A percentile compares a stretch with the other conserved stretches of the same genome.
These are phyloP conservation scores for Pteria penguin DNA, from an alignment of 2,888 invertebrate genomes.

Conservation along the genomic window DNA sequence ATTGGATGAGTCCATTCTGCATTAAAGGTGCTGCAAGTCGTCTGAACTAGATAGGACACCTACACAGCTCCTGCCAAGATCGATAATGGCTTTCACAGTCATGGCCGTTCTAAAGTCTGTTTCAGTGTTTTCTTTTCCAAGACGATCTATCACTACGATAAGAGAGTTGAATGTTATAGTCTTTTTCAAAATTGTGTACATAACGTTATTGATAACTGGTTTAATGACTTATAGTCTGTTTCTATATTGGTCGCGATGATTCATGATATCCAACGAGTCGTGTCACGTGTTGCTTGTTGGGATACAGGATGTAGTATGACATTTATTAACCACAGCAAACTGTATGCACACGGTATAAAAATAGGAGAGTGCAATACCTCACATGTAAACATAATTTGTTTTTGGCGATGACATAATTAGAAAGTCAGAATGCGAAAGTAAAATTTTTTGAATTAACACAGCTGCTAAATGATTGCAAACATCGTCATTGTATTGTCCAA, in stretches of 20 bases:
- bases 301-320: too few relatives aligned
- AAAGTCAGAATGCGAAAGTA: too few relatives aligned
- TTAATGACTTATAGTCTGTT: slow-evolving; percentile 21
- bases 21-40: slow-evolving; percentile 19
- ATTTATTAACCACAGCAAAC: too few relatives aligned
- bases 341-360: too few relatives aligned
- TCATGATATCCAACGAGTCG: neutral
- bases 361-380: too few relatives aligned
- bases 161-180: slow-evolving; percentile 9
- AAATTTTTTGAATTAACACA: too few relatives aligned
- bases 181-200: slow-evolving; percentile 19
- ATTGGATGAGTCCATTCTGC: slow-evolving; percentile 29
- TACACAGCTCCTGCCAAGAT: slow-evolving; percentile 23
- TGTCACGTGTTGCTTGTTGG: too few relatives aligned
- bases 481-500: too few relatives aligned
- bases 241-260: neutral
- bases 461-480: too few relatives aligned
- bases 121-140: slow-evolving; percentile 18
- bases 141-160: neutral
- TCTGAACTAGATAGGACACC: slow-evolving; percentile 42
- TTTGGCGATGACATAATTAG: too few relatives aligned
- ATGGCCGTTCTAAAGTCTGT: slow-evolving; percentile 39
- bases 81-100: slow-evolving; percentile 28
- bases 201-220: neutral
- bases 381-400: too few relatives aligned